Percentiles rank a stretch among this genome's conserved stretches.
Evolutionary conservation across 2,888 invertebrate genomes (phyloP).

Genomic region (Danaus chrysippus): DNA sequence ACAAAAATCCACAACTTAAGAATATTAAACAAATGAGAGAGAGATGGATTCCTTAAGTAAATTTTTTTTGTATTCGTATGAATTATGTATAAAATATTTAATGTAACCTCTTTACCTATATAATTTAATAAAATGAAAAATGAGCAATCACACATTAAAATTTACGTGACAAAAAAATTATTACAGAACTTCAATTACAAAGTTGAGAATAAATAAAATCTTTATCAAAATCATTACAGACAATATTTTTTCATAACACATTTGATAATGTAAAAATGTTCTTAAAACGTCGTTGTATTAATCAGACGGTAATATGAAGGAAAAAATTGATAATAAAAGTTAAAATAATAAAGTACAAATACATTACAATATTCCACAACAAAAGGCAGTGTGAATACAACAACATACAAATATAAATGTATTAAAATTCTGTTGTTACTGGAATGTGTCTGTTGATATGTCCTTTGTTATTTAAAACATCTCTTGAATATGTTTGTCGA

Average conservation of each 20-base stretch:
- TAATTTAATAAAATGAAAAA: too few relatives aligned
- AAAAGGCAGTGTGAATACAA: conserved; percentile 19
- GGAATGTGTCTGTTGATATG: conserved; percentile 53
- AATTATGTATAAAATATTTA: too few relatives aligned
- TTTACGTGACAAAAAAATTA: too few relatives aligned
- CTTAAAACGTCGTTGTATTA: not conserved
- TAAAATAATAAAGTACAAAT: not conserved
- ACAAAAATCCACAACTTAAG: not conserved
- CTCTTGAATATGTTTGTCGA: conserved; percentile 45
- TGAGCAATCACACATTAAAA: too few relatives aligned
- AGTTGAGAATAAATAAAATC: not conserved
- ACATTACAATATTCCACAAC: conserved; percentile 3
- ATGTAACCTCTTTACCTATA: too few relatives aligned
- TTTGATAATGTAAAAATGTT: not conserved
- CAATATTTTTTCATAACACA: not conserved
- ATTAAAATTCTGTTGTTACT: not conserved
- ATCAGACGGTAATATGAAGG: not conserved
- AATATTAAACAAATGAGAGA: too few relatives aligned
- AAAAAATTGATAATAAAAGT: not conserved
- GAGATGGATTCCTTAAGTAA: too few relatives aligned
- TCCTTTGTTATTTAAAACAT: conserved; percentile 51
- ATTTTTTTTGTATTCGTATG: too few relatives aligned
- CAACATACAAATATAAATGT: not conserved
- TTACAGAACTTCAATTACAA: not conserved
- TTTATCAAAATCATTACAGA: conserved; percentile 1